Evolutionary conservation across 2,113 vertebrate genomes (phyloP), one percentile per base, ranked within the genome.

Genomic region (Oncorhynchus tshawytscha): DNA sequence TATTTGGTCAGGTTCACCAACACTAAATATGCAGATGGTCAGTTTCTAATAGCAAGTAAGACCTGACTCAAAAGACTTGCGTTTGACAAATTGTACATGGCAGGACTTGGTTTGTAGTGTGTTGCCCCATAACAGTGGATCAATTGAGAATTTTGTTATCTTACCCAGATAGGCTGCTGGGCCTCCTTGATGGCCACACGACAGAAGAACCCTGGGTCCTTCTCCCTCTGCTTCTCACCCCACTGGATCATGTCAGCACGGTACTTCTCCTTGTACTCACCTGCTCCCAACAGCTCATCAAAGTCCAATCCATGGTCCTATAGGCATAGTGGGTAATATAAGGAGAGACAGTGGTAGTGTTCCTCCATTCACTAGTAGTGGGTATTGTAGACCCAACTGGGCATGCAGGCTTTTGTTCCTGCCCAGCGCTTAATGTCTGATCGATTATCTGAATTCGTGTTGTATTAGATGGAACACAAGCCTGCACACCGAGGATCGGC

Each of bases 231-330:
- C 72, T 86, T 88, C 87, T 98, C 96, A 0, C 97, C 96, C 97
- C 97, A 99, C 13, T 20, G 80, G 85, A 99, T 97, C 97, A 99
- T 99, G 72, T 95, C 93, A 0, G 85, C 89, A 2, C 97, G 91
- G 68, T 90, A 92, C 3, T 0, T 4, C 86, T 98, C 96, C 82
- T 99, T 99, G 82, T 98, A 98, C 13, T 75, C 62, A 1, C 94
- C 95, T 15, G 95, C 76, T 0, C 95, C 95, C 90, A 98, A 85
- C 18, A 99, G 93, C 24, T 90, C 88, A 74, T 92, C 74, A 68
- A 94, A 94, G 70, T 96, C 90, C 77, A 99, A 88, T 24, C 89
- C 69, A 0, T 94, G 94, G 6, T 97, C 96, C 97, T 98, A 84
- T 7, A 71, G 49, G 8, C 4, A 65, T 2, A 64, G 31, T 73